Percentiles rank a stretch among this genome's conserved stretches.
Conservation (phyloP, 2,888 invertebrate genomes). For the Auanema sp. region DNA sequence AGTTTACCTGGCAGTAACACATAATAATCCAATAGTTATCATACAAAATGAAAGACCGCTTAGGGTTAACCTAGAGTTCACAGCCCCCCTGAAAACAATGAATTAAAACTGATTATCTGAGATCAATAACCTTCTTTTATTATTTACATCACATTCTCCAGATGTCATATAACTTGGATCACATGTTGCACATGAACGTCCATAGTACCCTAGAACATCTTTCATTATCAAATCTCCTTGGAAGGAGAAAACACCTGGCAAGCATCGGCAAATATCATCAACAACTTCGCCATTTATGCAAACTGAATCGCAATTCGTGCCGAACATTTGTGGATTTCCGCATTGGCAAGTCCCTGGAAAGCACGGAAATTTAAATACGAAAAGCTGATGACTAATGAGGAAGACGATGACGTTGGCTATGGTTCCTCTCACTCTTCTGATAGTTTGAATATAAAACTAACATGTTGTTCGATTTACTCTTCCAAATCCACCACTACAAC, state of each 20-base stretch:
- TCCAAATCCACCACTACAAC: constrained; percentile 29
- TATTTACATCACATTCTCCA: constrained; percentile 9
- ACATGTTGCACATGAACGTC: constrained; percentile 35
- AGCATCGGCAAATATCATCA: constrained; percentile 20
- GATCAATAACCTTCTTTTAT: neutral
- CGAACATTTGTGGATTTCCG: constrained; percentile 9
- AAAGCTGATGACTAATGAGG: neutral
- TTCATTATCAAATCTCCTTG: neutral
- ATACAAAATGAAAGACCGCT: constrained; percentile 51
- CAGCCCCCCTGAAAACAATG: constrained; percentile 23
- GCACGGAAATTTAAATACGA: too few relatives aligned
- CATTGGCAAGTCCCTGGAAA: constrained; percentile 15
- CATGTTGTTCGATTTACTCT: constrained; percentile 30
- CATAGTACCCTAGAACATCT: constrained; percentile 23
- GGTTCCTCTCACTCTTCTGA: neutral
- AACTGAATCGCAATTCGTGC: constrained; percentile 15
- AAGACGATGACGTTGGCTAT: neutral
- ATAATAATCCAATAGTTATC: constrained; percentile 48
- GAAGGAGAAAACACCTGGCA: neutral
- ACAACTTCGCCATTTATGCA: constrained; percentile 38
- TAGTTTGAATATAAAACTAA: constrained; percentile 9
- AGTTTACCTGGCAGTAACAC: constrained; percentile 38
- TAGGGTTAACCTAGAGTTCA: constrained; percentile 47
- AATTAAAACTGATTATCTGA: neutral
- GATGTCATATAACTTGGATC: constrained; percentile 13